Base-by-base conservation (phyloP, 2,113 vertebrate genomes). In the Triplophysa dalaica region DNA sequence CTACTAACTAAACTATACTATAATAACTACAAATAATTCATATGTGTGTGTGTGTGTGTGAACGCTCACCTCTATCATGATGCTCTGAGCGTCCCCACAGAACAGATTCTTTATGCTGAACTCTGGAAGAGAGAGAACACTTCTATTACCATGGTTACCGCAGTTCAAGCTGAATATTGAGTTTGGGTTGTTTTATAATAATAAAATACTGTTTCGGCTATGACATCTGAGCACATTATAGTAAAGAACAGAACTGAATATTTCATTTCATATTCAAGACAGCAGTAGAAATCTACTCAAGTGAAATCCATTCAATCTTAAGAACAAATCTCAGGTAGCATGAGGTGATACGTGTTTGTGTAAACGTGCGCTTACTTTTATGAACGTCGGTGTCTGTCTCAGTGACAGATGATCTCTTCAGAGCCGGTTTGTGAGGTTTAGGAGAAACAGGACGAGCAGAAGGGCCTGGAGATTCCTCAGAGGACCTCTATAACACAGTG, bases 391-490 rank as follows among this genome's bases (percentile, higher is more conserved):
- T 84, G 72, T 68, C 66, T 43, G 9, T 75, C 48, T 66, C n/a
- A 8, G 8, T 64, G 16, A 17, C 72, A 41, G 52, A 8, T 12
- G 43, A 10, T 64, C 38, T 76, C 29, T 93, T 94, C 80, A 94
- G 84, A n/a, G n/a, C n/a, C n/a, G n/a, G n/a, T n/a, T n/a, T n/a
- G n/a, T n/a, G n/a, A 58, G 94, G 93, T 78, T 94, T 94, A 61
- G 86, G 86, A 14, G 82, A 63, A 1, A 87, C 82, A 0, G 79
- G 45, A 0, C 58, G 89, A 3, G 85, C 9, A 0, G 87, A 89
- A 66, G 81, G 70, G 56, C 83, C 85, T 29, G 85, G 69, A 8
- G 83, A 77, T 68, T 81, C 78, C 33, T 86, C 86, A 61, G 83
- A 81, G 45, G 82, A 86, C 24, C 72, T 81, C 88, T 89, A 63